Base-by-base conservation (phyloP, 2,113 vertebrate species). In the Recurvirostra avosetta region DNA sequence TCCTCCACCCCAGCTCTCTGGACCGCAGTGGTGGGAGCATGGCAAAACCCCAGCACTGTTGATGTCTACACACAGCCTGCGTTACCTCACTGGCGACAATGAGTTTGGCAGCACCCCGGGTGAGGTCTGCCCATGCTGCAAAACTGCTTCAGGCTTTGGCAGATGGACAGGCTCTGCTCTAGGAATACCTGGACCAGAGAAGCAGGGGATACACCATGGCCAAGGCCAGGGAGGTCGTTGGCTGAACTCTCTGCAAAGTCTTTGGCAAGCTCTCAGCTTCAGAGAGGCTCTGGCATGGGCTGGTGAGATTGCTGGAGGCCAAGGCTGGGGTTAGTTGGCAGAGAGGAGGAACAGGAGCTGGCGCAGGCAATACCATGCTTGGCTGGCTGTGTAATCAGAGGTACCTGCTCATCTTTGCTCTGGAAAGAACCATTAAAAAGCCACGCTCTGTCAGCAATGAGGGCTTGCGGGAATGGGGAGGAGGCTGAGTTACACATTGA, bases 251-350 rank as follows among this genome's bases (percentile, higher is more conserved):
- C 62, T 67, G 49, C 9, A 12, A 71, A 87, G 47, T 25, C 53
- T 88, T 91, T 96, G 96, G 93, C 94, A 94, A 72, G 73, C 38
- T 78, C 36, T 90, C 40, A 84, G 50, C 41, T 71, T 80, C 78
- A 65, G 58, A 92, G 72, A 84, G 50, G 45, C 8, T 75, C 83
- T 95, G 92, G 92, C 52, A 58, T 8, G 56, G 62, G 45, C n/a
- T 86, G 67, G 26, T 62, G 63, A 59, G 82, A 21, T 61, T 70
- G 13, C 62, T 88, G 70, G 79, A 82, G 93, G 90, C 93, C 88
- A 96, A 72, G 62, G 6, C 65, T 63, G 68, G 43, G 71, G 58
- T 88, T 52, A 53, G 25, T 55, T 91, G 90, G 93, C 96, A 90
- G 73, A 62, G 27, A 53, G 17, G 49, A 77, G 55, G 43, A 90